Base-by-base conservation (phyloP, 2,888 invertebrate species). In the Latrodectus hesperus region DNA sequence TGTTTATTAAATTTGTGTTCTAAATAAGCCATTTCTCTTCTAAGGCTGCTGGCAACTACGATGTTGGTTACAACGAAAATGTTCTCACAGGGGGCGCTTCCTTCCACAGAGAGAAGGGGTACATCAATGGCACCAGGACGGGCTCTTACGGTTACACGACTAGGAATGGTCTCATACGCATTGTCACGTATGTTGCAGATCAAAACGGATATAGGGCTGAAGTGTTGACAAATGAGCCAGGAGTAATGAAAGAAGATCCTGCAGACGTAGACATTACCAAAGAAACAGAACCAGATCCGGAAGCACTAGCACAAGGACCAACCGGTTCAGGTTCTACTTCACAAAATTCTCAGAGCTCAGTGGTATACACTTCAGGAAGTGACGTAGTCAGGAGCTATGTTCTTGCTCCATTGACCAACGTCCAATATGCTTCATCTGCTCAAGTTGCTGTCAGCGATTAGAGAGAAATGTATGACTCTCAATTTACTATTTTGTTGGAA, bases 101-200 rank as follows among this genome's bases (percentile, higher is more conserved):
- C 9, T 88, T 88, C 26, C 70, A 84, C 73, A 64, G 82, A 49
- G 88, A 88, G 26, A 85, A 73, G 70, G 84, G 84, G 5, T 77
- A 68, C 51, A 72, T 55, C n/a, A 85, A 84, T 55, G 88, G 88
- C 8, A 88, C 84, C 12, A 60, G 82, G 12, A 26, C 26, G 9
- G 88, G 88, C 8, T 88, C 88, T 8, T 88, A 88, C 49, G 88
- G 88, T 1, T 88, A 85, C 81, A 85, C 88, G 26, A 84, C 88
- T 4, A 38, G 88, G 38, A 84, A 79, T 16, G 88, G 88, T 1
- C 81, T 88, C 22, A 84, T 85, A 8, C 60, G 88, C n/a, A 82
- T 88, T 12, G 88, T 88, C 9, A 88, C 88, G 6, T 88, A 88
- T n/a, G 74, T 88, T 5, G 88, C 88, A 9, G 85, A 88, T 49